Conservation (phyloP, 1,140 invertebrate species). For the Atta cephalotes region DNA sequence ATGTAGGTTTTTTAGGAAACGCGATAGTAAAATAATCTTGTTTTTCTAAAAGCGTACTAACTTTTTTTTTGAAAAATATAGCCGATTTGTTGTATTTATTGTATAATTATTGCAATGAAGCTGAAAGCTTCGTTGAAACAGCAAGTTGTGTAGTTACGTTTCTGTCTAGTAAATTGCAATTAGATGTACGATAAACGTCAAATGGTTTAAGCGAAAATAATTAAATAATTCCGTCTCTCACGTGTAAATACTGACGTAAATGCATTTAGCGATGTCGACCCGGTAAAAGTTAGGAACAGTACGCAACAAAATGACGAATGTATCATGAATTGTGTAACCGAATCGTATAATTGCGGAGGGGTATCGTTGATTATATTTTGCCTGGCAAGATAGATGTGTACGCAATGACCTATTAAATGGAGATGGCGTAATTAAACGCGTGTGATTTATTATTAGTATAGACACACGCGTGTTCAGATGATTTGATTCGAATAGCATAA, state of each 20-base stretch:
- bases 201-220: constrained; percentile 30
- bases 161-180: constrained; percentile 9
- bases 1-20: not conserved
- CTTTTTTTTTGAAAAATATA: not conserved
- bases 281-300: constrained; percentile 17
- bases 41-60: not conserved
- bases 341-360: constrained; percentile 49
- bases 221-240: constrained; percentile 26
- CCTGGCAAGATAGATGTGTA: not conserved
- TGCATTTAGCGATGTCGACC: constrained; percentile 5
- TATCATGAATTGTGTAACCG: constrained; percentile 35
- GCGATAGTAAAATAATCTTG: not conserved
- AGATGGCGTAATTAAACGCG: constrained; percentile 46
- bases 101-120: not conserved
- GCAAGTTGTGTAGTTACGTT: not conserved
- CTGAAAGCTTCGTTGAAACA: not conserved
- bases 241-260: not conserved
- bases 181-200: constrained; percentile 11
- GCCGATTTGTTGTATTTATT: not conserved
- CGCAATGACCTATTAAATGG: not conserved
- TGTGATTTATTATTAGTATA: constrained; percentile 54
- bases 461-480: not conserved
- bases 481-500: constrained; percentile 25
- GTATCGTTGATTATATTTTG: constrained; percentile 52
- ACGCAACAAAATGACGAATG: not conserved